Evolutionary conservation across 1,140 invertebrate genomes (phyloP), one percentile per base, ranked within the genome.

Genomic region (Metopolophium dirhodum): DNA sequence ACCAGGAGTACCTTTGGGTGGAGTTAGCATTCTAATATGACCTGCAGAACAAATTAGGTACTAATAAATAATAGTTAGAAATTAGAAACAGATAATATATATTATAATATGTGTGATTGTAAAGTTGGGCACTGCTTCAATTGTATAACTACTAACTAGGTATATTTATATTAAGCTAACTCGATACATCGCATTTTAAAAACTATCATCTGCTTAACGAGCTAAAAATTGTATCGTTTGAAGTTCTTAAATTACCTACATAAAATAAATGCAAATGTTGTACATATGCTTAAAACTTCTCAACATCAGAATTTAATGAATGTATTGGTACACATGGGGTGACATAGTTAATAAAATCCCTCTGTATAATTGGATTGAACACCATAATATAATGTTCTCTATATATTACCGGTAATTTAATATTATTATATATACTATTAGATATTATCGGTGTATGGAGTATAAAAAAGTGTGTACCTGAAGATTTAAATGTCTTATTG

Each of bases 1-100:
- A 35, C 94, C 94, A 23, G 91, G 93, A 20, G 91, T 94, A 18
- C 94, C 88, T 30, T 92, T 51, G 18, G 94, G 94, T 0, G 94
- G 94, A 8, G 83, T 77, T 57, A 94, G 51, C 85, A 94, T 86
- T 93, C 93, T 94, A 37, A 94, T 90, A 57, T 93, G 51, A 51
- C 91, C 94, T 94, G 57, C 26, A 41, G 18, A 87, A 37, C 22
- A 83, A 47, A 86, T 41, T 14, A 9, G n/a, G 1, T 47, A n/a
- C 30, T 30, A 47, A 45, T 37, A 83, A 22, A 8, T 37, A 83
- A 83, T 22, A 83, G 37, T 35, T 83, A 37, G 0, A 82, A 82
- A 82, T 18, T 22, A 37, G 1, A 77, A 77, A 77, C 30, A 35
- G 3, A n/a, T 77, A n/a, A 77, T 77, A 20, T 68, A 0, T 22